Evolutionary conservation across 2,113 vertebrate genomes (phyloP), one percentile per base, ranked within the genome.

Genomic region (Limanda limanda): DNA sequence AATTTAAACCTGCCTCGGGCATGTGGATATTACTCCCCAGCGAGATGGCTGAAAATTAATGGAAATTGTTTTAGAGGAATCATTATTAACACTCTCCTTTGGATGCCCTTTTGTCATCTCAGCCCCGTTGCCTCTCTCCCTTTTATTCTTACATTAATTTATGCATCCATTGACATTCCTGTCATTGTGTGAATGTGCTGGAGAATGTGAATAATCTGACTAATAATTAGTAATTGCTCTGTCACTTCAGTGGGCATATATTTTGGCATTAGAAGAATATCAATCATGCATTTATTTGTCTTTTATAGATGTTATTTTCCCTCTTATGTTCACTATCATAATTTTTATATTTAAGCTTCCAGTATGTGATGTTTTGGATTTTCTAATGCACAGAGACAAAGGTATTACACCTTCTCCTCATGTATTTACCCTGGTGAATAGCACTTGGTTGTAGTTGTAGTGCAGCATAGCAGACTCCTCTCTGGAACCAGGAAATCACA

Each of bases 31-130:
- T 93, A 93, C 90, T 95, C 94, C 93, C 94, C 12, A 80, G 90
- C 51, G 94, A 91, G 86, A 91, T 76, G 86, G 89, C 89, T 91
- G 90, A 94, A 94, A 95, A 95, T 95, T 92, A 95, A 95, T 94
- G 93, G 92, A 94, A 95, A 95, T 95, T 95, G 93, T 95, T 95
- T 95, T 94, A 92, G 93, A 89, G 92, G 93, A 93, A 92, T 95
- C 90, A 92, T 94, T 93, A 95, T 95, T 93, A 94, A 94, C 91
- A 91, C 94, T 95, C 94, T 94, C 93, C 94, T 95, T 94, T 94
- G 90, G 90, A 93, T 94, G 93, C 92, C 93, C 93, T 94, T 94
- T 95, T 91, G 88, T 93, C 92, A 89, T 89, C 91, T 89, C 86
- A 83, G 85, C 84, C 70, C 71, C 73, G 73, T 81, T 76, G 72